Conservation (phyloP, 2,888 invertebrate species). For the Oxystoma pomonae region DNA sequence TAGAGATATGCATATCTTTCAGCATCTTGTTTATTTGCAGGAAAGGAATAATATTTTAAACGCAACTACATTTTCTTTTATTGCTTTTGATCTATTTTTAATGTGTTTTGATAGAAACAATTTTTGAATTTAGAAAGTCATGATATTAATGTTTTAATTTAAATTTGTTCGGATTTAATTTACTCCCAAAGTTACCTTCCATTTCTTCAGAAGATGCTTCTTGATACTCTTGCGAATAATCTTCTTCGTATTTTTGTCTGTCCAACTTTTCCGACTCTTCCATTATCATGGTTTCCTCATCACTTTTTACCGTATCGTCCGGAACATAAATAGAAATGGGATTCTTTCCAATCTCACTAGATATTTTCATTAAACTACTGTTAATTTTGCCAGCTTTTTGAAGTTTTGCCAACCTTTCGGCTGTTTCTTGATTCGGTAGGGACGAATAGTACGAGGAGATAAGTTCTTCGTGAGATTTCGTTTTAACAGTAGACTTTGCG, state of each 20-base stretch:
- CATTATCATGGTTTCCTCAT: constrained; percentile 18
- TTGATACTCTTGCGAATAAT: constrained; percentile 23
- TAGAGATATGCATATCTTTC: too few relatives aligned
- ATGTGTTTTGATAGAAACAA: too few relatives aligned
- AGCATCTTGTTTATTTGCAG: too few relatives aligned
- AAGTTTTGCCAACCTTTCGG: constrained; percentile 56
- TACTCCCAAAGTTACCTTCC: constrained; percentile 16
- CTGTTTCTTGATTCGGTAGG: constrained; percentile 59
- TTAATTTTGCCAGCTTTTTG: constrained; percentile 55
- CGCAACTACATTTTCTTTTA: too few relatives aligned
- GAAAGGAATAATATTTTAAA: too few relatives aligned
- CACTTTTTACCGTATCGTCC: constrained; percentile 33
- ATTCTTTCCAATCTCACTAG: constrained; percentile 44
- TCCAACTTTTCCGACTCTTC: neutral
- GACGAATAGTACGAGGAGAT: constrained; percentile 51
- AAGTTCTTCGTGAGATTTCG: constrained; percentile 4
- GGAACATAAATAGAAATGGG: constrained; percentile 55
- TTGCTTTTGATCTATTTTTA: too few relatives aligned
- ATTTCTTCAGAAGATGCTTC: constrained; percentile 27
- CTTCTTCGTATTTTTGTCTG: constrained; percentile 12
- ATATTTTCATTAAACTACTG: constrained; percentile 41
- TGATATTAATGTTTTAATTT: too few relatives aligned
- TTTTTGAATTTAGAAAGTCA: too few relatives aligned
- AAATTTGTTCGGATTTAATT: too few relatives aligned
- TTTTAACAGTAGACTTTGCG: constrained; percentile 25